Percentiles rank a stretch among this genome's conserved stretches.
Evolutionary conservation across 2,797 vertebrate species (phyloP).

Genomic region (Paramormyrops hopkinsi): DNA sequence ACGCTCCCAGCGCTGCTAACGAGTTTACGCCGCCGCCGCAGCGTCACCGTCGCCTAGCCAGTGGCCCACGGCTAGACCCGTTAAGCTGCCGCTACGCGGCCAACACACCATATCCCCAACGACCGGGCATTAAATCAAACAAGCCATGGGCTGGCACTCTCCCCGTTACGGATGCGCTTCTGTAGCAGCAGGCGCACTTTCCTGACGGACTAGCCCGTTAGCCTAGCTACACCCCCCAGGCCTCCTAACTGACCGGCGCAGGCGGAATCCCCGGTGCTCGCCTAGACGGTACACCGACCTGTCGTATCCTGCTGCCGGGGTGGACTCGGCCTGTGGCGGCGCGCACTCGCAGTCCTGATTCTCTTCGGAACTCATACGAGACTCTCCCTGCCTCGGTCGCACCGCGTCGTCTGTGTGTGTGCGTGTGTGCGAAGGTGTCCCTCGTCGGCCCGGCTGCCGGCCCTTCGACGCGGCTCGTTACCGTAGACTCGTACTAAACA

Average conservation of each 20-base stretch:
- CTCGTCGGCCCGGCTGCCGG: constrained; percentile 26
- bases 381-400: constrained; percentile 55
- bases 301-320: constrained; percentile 51
- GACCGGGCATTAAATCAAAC: neutral
- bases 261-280: constrained; percentile 43
- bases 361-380: constrained; percentile 72
- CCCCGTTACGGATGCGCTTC: neutral
- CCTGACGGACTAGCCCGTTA: neutral
- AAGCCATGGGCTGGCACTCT: neutral
- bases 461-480: constrained; percentile 13
- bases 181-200: neutral
- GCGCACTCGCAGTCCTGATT: constrained; percentile 70
- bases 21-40: neutral
- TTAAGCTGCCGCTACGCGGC: neutral
- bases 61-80: neutral
- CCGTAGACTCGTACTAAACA: constrained; percentile 13
- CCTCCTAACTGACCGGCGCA: neutral
- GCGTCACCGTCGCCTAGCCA: neutral
- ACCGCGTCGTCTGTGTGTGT: constrained; percentile 39
- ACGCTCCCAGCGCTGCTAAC: neutral
- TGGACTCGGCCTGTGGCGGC: constrained; percentile 66
- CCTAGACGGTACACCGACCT: constrained; percentile 51
- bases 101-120: neutral
- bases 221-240: neutral
- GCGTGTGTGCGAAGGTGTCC: constrained; percentile 31